These are phyloP conservation scores for Acipenser oxyrinchus DNA, from an alignment of 2,797 vertebrate species.

Conservation along the genomic window DNA sequence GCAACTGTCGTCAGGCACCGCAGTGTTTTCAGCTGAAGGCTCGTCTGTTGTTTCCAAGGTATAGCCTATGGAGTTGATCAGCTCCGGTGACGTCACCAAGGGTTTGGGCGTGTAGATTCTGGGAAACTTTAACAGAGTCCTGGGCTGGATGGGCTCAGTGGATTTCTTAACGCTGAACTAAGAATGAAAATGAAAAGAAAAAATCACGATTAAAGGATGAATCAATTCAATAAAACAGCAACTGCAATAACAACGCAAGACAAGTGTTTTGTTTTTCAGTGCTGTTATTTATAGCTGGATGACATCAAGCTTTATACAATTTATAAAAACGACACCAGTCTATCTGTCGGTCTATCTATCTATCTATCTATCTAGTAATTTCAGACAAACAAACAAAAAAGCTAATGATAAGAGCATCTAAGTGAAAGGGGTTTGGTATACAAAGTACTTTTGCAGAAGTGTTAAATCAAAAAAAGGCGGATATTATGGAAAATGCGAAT, in stretches of 20 bases:
- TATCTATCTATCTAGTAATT: neutral
- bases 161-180: constrained; percentile 75
- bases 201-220: neutral
- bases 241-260: too few species aligned
- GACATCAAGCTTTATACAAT: too few species aligned
- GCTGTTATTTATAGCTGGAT: too few species aligned
- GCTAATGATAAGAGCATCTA: too few species aligned
- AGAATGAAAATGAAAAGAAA: constrained; percentile 24
- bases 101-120: constrained; percentile 67
- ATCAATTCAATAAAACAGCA: neutral
- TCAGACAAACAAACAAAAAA: neutral
- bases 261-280: too few species aligned
- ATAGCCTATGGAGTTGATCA: constrained; percentile 61
- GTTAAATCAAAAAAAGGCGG: too few species aligned
- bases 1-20: constrained; percentile 35
- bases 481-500: too few species aligned
- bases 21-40: constrained; percentile 25
- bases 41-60: constrained; percentile 48
- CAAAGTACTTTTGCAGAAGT: too few species aligned
- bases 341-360: too few species aligned
- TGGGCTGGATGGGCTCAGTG: constrained; percentile 70
- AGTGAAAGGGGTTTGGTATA: too few species aligned
- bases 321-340: too few species aligned
- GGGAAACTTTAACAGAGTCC: constrained; percentile 64
- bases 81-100: constrained; percentile 58